Base-by-base conservation (phyloP, 2,888 invertebrate genomes). In the Drosophila atroscutellata region DNA sequence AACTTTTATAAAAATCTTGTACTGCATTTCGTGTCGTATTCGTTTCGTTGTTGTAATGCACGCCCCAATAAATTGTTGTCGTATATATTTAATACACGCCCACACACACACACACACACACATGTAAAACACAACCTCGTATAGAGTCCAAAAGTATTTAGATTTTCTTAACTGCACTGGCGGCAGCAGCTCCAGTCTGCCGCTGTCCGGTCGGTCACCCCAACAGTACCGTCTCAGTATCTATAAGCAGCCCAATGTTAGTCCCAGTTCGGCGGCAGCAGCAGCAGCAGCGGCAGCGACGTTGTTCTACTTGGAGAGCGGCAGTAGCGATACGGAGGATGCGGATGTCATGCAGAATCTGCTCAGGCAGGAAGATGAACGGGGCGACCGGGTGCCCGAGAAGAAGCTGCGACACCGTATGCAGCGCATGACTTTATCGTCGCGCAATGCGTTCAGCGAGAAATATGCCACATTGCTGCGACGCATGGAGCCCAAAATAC, bases 341-440 rank as follows among this genome's bases (percentile, higher is more conserved):
- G 89, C 92, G 54, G 92, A 94, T 69, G 91, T 92, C 42, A 91
- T 94, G 79, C 85, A 81, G 32, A 88, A 92, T 50, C 75, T 94
- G 55, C 90, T 95, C 54, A 93, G 94, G 51, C 94, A 95, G 75
- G 95, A 96, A 93, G 94, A 95, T 89, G 93, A 94, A 91, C 92
- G 95, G 78, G 93, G 95, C 79, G 93, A 94, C 66, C 92, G 93
- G 18, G 91, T 93, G 6, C 85, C 87, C 3, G 92, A 94, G 80
- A 93, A 94, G 77, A 90, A 94, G 50, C 92, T 95, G 87, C 84
- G 94, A 63, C 89, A 95, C 26, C 95, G 95, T 56, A 94, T 96
- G 52, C 95, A 94, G 77, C 95, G 95, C 72, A 93, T 96, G 0
- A 95, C 95, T 86, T 94, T 91, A 91, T 93, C 95, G n/a, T 94